These are phyloP conservation scores for Hypomecis punctinalis DNA, from an alignment of 2,888 invertebrate species.

Conservation along the genomic window DNA sequence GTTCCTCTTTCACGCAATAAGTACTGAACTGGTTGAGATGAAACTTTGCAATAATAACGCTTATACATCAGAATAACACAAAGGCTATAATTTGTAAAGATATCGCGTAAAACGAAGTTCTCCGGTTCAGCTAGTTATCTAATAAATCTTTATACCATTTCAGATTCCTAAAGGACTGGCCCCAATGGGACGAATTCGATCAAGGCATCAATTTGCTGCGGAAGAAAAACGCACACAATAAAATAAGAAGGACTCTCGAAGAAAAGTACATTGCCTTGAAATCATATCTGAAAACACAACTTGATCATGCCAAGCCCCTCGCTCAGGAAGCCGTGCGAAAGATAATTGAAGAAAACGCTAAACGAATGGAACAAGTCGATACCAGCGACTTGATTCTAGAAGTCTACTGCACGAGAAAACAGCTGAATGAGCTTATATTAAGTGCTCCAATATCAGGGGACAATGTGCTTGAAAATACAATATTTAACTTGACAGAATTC, in stretches of 20 bases:
- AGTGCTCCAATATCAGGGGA: constrained; percentile 26
- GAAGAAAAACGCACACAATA: constrained; percentile 40
- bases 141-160: neutral
- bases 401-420: constrained; percentile 52
- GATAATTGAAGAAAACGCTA: constrained; percentile 33
- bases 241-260: constrained; percentile 54
- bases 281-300: constrained; percentile 55
- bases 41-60: too few species aligned
- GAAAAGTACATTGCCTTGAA: constrained; percentile 62
- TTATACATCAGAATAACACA: too few species aligned
- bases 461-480: constrained; percentile 39
- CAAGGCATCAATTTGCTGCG: constrained; percentile 53
- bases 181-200: constrained; percentile 72
- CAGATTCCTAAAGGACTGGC: constrained; percentile 70
- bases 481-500: constrained; percentile 55
- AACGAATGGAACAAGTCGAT: constrained; percentile 15
- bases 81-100: too few species aligned
- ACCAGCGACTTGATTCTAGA: constrained; percentile 50
- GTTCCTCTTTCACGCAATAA: too few species aligned
- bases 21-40: too few species aligned
- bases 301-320: constrained; percentile 51
- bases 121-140: too few species aligned
- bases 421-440: constrained; percentile 38
- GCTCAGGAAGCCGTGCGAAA: constrained; percentile 48
- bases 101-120: too few species aligned